Percentiles rank a stretch among this genome's conserved stretches.
Conservation (phyloP, 2,113 vertebrate genomes). For the Thalassoma bifasciatum region DNA sequence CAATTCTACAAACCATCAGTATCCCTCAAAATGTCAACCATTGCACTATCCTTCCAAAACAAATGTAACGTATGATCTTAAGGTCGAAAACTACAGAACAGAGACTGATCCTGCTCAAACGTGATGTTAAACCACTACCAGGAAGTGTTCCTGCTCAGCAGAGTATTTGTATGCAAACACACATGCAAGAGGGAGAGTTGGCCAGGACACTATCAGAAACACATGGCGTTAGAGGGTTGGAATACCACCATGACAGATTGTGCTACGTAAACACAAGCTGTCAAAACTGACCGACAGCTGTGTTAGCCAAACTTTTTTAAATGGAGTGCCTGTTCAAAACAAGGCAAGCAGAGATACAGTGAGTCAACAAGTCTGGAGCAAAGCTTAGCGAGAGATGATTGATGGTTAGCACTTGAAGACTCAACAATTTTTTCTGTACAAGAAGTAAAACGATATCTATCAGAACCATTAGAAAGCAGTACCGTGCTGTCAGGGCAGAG, state of each 20-base stretch:
- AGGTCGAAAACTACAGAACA: not conserved
- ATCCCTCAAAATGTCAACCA: constrained; percentile 36
- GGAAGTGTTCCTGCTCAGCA: constrained; percentile 22
- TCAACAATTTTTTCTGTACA: not conserved
- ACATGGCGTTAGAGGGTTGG: constrained; percentile 31
- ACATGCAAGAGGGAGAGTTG: not conserved
- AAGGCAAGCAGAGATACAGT: constrained; percentile 6
- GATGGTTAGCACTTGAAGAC: constrained; percentile 17
- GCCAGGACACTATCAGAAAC: constrained; percentile 24
- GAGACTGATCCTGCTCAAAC: constrained; percentile 3
- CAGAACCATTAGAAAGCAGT: constrained; percentile 55
- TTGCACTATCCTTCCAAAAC: constrained; percentile 19
- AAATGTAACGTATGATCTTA: not conserved
- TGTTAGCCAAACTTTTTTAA: constrained; percentile 12
- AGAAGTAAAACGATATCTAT: not conserved
- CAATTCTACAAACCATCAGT: constrained; percentile 27
- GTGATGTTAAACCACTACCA: not conserved
- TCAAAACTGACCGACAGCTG: constrained; percentile 39
- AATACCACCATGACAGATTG: constrained; percentile 40
- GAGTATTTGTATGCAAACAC: constrained; percentile 14
- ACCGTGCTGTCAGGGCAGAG: constrained; percentile 81
- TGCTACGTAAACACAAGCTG: constrained; percentile 36
- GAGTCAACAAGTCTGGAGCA: constrained; percentile 11
- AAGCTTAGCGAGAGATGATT: not conserved
- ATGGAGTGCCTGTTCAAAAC: constrained; percentile 11